Evolutionary conservation across 2,888 invertebrate genomes (phyloP), one percentile per base, ranked within the genome.

Genomic region (Amiota mariae): DNA sequence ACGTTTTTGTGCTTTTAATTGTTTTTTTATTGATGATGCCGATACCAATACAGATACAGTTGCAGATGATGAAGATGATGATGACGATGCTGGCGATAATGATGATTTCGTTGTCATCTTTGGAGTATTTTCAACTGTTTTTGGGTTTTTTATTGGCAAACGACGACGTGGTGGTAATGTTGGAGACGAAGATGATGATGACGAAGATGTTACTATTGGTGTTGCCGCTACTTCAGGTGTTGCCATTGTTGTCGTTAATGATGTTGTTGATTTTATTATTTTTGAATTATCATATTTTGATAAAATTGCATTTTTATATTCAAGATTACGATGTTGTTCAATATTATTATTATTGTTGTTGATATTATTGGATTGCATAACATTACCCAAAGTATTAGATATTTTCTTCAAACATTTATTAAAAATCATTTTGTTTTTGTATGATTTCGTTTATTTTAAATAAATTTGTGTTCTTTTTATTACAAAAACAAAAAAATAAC

Each of bases 381-480:
- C 83, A 75, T 80, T 77, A 71, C 83, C 78, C 88, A 85, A 76
- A 80, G 87, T 81, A 59, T 87, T 88, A 78, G 88, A 87, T 73
- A 90, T 80, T 82, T 90, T 90, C 64, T 86, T 84, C 61, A 89
- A 81, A 78, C 88, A 90, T 78, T 90, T 90, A 76, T 89, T 89
- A 77, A 90, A 89, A 76, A 90, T 85, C 85, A 85, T 87, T 84
- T 82, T 80, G 72, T 18, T 54, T 15, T 36, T 18, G 18, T 10
- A n/a, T 18, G 11, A 48, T 66, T 48, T 63, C 24, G 63, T 61
- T 15, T 51, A 10, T 70, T 70, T 73, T 47, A 20, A 46, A 46
- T 72, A 12, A 46, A 46, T 66, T 72, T 47, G 2, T 48, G 15
- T 63, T 64, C n/a, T 20, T 75, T 61, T 67, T 70, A 6, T 72